A percentile compares a stretch with the other conserved stretches of the same genome.
Conservation (phyloP, 30 jellyfish, hydroid and myxozoan genomes). For the Hydractinia symbiolongicarpus region DNA sequence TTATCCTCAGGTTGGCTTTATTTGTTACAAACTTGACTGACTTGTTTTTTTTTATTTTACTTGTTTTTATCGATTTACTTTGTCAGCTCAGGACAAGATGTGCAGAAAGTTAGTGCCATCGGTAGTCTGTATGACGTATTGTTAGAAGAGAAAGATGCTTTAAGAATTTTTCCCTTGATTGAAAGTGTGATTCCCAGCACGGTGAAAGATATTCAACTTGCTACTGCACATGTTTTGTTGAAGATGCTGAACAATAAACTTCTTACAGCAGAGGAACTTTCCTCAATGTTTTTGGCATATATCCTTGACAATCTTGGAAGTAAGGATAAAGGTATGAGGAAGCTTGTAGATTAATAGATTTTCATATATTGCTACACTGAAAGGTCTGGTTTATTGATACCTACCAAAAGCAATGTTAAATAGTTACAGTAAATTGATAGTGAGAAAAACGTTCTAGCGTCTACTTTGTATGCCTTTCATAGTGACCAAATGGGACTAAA, state of each 20-base stretch:
- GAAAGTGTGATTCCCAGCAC: constrained; percentile 28
- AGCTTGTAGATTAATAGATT: not conserved
- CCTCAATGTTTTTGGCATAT: constrained; percentile 26
- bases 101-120: constrained; percentile 72
- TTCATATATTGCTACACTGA: not conserved
- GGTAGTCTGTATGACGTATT: constrained; percentile 43
- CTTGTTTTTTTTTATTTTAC: not conserved
- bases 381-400: too few species aligned
- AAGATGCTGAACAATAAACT: constrained; percentile 50
- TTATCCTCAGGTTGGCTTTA: constrained; percentile 43
- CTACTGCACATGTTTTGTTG: constrained; percentile 50
- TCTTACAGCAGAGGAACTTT: constrained; percentile 31
- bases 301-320: not conserved
- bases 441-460: too few species aligned
- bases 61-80: not conserved
- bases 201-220: constrained; percentile 57
- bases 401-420: too few species aligned
- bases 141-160: constrained; percentile 15
- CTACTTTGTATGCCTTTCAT: too few species aligned
- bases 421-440: too few species aligned
- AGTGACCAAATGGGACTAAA: too few species aligned
- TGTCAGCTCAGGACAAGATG: constrained; percentile 73
- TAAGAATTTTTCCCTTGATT: constrained; percentile 34
- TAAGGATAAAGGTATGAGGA: constrained; percentile 11
- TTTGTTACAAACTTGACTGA: not conserved